These are phyloP conservation scores for Limnephilus lunatus DNA, from an alignment of 2,888 invertebrate species.

Conservation along the genomic window DNA sequence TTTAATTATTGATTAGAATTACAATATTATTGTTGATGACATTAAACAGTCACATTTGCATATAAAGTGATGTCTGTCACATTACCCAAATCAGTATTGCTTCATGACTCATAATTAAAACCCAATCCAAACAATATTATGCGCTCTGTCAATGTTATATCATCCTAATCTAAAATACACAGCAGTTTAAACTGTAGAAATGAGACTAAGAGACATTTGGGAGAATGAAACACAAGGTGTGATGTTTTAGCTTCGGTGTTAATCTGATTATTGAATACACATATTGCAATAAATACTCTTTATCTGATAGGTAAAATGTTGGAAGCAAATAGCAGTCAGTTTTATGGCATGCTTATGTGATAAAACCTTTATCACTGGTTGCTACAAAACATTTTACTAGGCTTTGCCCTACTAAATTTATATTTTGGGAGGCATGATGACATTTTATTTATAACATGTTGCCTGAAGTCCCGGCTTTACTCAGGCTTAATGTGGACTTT, in stretches of 20 bases:
- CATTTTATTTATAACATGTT: not conserved
- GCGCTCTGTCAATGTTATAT: not conserved
- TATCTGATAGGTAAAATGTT: not conserved
- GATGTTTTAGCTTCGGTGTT: not conserved
- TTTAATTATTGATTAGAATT: slow-evolving; percentile 10
- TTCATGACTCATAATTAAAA: not conserved
- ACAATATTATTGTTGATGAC: not conserved
- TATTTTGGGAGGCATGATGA: not conserved
- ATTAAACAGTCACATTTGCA: not conserved
- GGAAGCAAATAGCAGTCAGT: not conserved
- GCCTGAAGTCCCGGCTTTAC: too few relatives aligned
- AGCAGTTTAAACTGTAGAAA: not conserved
- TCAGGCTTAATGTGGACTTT: too few relatives aligned
- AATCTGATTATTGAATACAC: not conserved
- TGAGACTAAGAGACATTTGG: not conserved
- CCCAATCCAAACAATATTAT: not conserved
- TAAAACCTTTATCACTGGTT: not conserved
- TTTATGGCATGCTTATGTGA: not conserved
- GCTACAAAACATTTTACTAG: not conserved
- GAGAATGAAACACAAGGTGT: not conserved
- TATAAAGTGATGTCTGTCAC: not conserved
- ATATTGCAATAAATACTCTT: not conserved
- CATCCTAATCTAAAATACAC: not conserved
- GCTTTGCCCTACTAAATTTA: not conserved
- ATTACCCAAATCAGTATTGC: not conserved